Conservation (phyloP, 2,113 vertebrate species). For the Terrapene triunguis region DNA sequence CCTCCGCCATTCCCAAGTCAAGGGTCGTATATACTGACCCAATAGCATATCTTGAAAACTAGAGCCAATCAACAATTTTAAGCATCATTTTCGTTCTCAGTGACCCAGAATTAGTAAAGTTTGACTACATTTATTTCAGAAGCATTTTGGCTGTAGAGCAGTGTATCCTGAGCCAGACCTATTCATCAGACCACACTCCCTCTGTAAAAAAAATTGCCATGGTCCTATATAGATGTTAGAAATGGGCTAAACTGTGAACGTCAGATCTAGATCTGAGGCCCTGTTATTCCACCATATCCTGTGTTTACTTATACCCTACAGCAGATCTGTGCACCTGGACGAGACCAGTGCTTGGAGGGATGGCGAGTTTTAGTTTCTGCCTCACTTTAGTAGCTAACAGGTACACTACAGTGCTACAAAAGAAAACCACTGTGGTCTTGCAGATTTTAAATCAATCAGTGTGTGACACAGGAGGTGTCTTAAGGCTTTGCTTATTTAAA, state of each 20-base stretch:
- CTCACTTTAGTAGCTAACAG: neutral
- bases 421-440: neutral
- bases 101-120: too few relatives aligned
- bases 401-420: neutral
- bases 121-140: too few relatives aligned
- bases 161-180: too few relatives aligned
- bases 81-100: too few relatives aligned
- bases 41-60: too few relatives aligned
- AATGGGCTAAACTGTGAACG: neutral
- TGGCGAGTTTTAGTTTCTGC: neutral
- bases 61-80: too few relatives aligned
- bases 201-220: neutral
- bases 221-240: neutral
- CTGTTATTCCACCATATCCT: neutral
- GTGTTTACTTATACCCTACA: neutral
- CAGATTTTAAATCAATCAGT: slow-evolving; percentile 26
- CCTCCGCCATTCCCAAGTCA: too few relatives aligned
- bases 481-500: neutral
- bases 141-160: too few relatives aligned
- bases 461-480: neutral
- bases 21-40: too few relatives aligned
- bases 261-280: neutral
- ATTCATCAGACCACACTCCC: neutral
- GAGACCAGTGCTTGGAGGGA: neutral
- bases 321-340: neutral